Evolutionary conservation across 92 coral and sea anemone genomes (phyloP), one percentile per base, ranked within the genome.

Genomic region (Bergia sp.): DNA sequence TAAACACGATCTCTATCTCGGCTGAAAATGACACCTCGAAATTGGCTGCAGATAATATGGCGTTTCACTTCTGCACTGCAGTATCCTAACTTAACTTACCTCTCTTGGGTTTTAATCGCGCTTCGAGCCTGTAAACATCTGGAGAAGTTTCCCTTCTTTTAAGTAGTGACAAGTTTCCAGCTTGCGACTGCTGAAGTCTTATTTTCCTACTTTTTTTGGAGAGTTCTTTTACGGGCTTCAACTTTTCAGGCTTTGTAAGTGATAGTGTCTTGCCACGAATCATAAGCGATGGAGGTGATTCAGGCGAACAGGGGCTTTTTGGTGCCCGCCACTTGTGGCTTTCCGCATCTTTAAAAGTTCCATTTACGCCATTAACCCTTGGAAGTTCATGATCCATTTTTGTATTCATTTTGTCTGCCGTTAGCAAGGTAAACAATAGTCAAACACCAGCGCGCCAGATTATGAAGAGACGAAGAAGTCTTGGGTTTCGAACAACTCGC

Each of bases 111-210:
- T 95, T 95, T 73, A 88, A 23, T 65, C 98, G 91, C 50, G 94
- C 91, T 64, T 95, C 98, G 53, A 86, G 86, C 65, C 92, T 86
- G 74, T 85, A 89, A 44, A 95, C 90, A 81, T 93, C 98, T 6
- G 98, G 98, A 16, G 98, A 95, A 21, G 98, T 95, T 72, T 95
- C 98, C 69, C 98, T 90, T 81, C 98, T 90, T 85, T 95, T 95
- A 42, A 95, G 58, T 53, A 53, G 85, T 57, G 95, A 79, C 37
- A 95, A 75, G 65, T 90, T 93, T 53, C 96, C 98, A 42, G 92
- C 94, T 88, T 95, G 98, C 55, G 98, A 94, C 44, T 94, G 93
- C 67, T 94, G 94, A 21, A 95, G 94, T 86, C 98, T 89, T 86
- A 91, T 94, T 89, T 95, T 95, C 76, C 98, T 96, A 85, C 96